phyloP scores from a whole-genome alignment of 2,113 vertebrate genomes.

The Cygnus buccinator region DNA sequence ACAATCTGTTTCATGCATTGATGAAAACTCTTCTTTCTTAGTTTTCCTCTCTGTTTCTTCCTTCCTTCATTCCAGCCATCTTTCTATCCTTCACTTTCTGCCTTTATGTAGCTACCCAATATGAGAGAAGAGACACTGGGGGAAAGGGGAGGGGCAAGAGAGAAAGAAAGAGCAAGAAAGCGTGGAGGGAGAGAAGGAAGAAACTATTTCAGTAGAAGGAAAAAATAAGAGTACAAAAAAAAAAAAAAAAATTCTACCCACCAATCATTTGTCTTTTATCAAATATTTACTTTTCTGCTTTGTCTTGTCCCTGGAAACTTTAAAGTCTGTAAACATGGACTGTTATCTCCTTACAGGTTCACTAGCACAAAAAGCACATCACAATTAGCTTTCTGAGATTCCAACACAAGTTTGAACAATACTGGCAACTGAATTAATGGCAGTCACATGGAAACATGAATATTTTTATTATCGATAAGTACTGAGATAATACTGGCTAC shows the following conservation, averaged over 20 bases:
- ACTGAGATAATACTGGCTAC: neutral
- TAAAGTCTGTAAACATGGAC: neutral
- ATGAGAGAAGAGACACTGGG: neutral
- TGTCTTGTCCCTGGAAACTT: neutral
- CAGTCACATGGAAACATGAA: neutral
- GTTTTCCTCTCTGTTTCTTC: neutral
- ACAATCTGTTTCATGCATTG: neutral
- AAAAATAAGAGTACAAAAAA: neutral
- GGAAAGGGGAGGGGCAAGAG: too few relatives aligned
- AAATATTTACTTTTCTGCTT: neutral
- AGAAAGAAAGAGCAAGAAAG: neutral
- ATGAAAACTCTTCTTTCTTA: neutral
- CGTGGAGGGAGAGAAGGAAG: neutral
- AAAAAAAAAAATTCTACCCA: neutral
- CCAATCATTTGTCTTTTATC: neutral
- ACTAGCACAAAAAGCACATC: neutral
- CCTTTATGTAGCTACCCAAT: neutral
- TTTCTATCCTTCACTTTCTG: neutral
- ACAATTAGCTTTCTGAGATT: neutral
- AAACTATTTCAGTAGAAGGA: neutral
- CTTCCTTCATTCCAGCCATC: neutral
- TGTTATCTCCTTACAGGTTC: neutral
- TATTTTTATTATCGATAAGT: slow-evolving; percentile 1
- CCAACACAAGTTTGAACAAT: neutral
- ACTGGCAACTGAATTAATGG: neutral